Conservation (phyloP, 2,113 vertebrate genomes). For the Chionodraco myersi region DNA sequence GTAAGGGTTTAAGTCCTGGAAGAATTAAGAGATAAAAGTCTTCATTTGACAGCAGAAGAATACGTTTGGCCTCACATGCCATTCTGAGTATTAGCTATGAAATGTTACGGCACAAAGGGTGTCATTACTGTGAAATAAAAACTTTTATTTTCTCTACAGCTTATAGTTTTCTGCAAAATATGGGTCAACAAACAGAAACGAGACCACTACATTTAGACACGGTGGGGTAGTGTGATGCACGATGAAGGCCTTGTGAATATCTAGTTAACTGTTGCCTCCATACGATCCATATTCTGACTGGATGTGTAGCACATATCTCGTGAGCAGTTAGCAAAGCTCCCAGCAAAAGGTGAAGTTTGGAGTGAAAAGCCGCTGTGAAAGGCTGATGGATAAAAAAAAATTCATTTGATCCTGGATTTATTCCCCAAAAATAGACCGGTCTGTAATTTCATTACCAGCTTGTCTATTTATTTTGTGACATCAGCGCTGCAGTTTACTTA, state of each 20-base stretch:
- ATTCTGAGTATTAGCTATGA: conserved; percentile 31
- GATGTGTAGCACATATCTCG: conserved; percentile 38
- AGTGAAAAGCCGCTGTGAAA: conserved; percentile 23
- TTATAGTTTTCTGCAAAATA: conserved; percentile 32
- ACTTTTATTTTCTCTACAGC: neutral
- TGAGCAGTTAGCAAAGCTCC: conserved; percentile 41
- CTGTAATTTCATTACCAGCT: conserved; percentile 60
- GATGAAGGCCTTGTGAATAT: conserved; percentile 61
- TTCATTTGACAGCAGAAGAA: conserved; percentile 52
- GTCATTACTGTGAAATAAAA: conserved; percentile 38
- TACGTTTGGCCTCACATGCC: conserved; percentile 25
- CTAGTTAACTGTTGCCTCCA: conserved; percentile 37
- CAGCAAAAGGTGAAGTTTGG: conserved; percentile 45
- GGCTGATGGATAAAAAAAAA: conserved; percentile 3
- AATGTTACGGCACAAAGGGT: conserved; percentile 21
- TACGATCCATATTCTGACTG: conserved; percentile 24
- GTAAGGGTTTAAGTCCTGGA: conserved; percentile 45
- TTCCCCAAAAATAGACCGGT: conserved; percentile 42
- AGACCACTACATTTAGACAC: conserved; percentile 18
- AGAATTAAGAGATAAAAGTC: conserved; percentile 58
- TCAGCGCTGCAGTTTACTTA: conserved; percentile 48
- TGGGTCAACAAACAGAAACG: conserved; percentile 39
- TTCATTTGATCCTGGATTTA: conserved; percentile 34
- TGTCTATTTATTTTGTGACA: conserved; percentile 64
- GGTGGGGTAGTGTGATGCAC: conserved; percentile 25